Conservation (phyloP, 2,888 invertebrate species). For the Leptopterna dolabrata region DNA sequence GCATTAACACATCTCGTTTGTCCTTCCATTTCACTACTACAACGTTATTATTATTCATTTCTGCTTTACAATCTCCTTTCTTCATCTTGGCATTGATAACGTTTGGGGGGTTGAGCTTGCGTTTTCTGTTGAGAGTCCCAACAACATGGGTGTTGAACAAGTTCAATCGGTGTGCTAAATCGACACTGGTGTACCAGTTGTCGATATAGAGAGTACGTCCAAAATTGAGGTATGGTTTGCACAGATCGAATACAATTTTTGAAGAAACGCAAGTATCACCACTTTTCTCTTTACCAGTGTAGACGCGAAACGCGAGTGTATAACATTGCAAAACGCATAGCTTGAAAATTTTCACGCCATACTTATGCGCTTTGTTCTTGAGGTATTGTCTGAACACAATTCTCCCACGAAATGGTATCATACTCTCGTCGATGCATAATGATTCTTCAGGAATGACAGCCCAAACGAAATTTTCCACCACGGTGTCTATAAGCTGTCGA, state of each 20-base stretch:
- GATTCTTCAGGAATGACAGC: slow-evolving; percentile 10
- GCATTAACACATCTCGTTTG: slow-evolving; percentile 43
- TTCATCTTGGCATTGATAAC: slow-evolving; percentile 24
- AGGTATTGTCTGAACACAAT: slow-evolving; percentile 40
- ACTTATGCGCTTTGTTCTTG: slow-evolving; percentile 35
- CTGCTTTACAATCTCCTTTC: neutral
- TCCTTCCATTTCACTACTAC: slow-evolving; percentile 44
- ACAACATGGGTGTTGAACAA: slow-evolving; percentile 35
- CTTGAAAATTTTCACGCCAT: slow-evolving; percentile 49
- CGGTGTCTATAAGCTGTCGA: neutral
- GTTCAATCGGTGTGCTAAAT: slow-evolving; percentile 43
- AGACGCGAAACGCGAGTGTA: slow-evolving; percentile 8
- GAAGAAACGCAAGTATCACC: slow-evolving; percentile 39
- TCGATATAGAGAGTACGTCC: slow-evolving; percentile 58
- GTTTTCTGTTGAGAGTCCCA: slow-evolving; percentile 40
- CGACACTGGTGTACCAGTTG: slow-evolving; percentile 60
- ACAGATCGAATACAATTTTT: slow-evolving; percentile 56
- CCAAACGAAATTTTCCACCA: too few species aligned
- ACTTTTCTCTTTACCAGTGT: slow-evolving; percentile 39
- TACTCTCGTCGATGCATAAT: slow-evolving; percentile 48
- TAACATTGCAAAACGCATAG: slow-evolving; percentile 30
- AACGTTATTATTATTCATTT: slow-evolving; percentile 4
- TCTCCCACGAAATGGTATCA: slow-evolving; percentile 44
- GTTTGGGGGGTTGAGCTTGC: neutral
- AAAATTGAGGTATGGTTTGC: slow-evolving; percentile 52